Percentiles rank a stretch among this genome's conserved stretches.
These are phyloP conservation scores for Meteorus sp. DNA, from an alignment of 1,140 invertebrate species.

Conservation along the genomic window DNA sequence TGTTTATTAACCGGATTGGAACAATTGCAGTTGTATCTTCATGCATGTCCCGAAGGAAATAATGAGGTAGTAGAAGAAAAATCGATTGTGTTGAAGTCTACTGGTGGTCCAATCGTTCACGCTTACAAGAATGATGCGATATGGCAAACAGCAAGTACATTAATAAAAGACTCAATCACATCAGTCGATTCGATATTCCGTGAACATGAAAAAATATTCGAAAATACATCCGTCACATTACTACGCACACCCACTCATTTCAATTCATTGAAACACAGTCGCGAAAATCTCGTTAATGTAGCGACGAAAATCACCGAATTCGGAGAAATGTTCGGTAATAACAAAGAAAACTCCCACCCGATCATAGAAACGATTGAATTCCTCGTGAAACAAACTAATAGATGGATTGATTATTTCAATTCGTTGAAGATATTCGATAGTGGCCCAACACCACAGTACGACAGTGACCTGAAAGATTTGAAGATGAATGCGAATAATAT, in stretches of 20 bases:
- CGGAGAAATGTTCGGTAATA: conserved; percentile 47
- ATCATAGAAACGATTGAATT: conserved; percentile 41
- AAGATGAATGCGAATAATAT: conserved; percentile 60
- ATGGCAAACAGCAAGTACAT: conserved; percentile 56
- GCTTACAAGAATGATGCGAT: conserved; percentile 58
- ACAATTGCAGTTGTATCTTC: conserved; percentile 64
- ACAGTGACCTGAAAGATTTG: conserved; percentile 37
- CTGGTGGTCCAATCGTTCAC: conserved; percentile 54
- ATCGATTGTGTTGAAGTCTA: conserved; percentile 35
- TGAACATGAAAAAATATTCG: conserved; percentile 44
- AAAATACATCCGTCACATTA: conserved; percentile 21
- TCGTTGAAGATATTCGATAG: conserved; percentile 23
- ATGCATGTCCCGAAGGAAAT: conserved; percentile 63
- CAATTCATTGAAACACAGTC: conserved; percentile 39
- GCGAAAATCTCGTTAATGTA: conserved; percentile 46
- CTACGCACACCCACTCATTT: conserved; percentile 49
- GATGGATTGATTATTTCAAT: conserved; percentile 30
- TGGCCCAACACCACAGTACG: background rate
- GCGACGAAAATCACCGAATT: conserved; percentile 43
- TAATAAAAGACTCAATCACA: conserved; percentile 45
- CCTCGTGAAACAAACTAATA: conserved; percentile 33
- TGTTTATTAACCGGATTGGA: conserved; percentile 59
- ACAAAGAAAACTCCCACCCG: conserved; percentile 44
- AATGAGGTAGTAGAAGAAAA: conserved; percentile 44
- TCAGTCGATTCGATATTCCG: conserved; percentile 18